These are phyloP conservation scores for Diglossa cyanea DNA, from an alignment of 2,797 vertebrate species.

Conservation along the genomic window DNA sequence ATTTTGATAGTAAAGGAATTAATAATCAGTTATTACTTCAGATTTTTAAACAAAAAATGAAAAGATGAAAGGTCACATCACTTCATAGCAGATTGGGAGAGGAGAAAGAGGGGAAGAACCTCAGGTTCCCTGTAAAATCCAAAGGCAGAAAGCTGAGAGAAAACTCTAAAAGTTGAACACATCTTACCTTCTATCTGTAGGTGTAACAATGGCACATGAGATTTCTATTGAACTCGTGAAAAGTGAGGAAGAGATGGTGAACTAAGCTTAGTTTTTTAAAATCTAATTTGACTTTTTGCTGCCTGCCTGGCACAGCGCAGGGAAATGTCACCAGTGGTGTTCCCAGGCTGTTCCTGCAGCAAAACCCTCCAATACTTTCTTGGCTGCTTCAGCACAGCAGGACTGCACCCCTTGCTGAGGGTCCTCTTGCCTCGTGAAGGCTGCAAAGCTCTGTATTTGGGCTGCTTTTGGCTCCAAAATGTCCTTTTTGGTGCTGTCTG, in stretches of 20 bases:
- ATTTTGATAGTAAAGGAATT: not conserved
- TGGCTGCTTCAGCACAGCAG: not conserved
- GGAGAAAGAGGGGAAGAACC: not conserved
- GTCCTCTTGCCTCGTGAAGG: not conserved
- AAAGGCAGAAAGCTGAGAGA: not conserved
- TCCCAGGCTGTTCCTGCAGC: not conserved
- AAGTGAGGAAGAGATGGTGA: not conserved
- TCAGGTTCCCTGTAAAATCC: not conserved
- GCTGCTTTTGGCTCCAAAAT: not conserved
- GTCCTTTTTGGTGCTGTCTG: not conserved
- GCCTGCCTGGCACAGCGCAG: not conserved
- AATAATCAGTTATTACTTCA: not conserved
- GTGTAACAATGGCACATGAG: not conserved
- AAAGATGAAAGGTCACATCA: not conserved
- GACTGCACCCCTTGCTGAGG: not conserved
- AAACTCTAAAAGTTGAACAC: not conserved
- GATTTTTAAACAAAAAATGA: not conserved
- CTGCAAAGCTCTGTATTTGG: accelerated
- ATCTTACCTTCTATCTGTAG: not conserved
- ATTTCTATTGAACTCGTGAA: not conserved
- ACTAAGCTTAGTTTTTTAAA: not conserved
- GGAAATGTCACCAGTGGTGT: accelerated
- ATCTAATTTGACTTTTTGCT: not conserved
- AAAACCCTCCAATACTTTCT: accelerated
- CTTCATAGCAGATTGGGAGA: not conserved